Percentiles rank a stretch among this genome's conserved stretches.
Evolutionary conservation across 2,797 vertebrate species (phyloP).

Genomic region (Presbytis comata): DNA sequence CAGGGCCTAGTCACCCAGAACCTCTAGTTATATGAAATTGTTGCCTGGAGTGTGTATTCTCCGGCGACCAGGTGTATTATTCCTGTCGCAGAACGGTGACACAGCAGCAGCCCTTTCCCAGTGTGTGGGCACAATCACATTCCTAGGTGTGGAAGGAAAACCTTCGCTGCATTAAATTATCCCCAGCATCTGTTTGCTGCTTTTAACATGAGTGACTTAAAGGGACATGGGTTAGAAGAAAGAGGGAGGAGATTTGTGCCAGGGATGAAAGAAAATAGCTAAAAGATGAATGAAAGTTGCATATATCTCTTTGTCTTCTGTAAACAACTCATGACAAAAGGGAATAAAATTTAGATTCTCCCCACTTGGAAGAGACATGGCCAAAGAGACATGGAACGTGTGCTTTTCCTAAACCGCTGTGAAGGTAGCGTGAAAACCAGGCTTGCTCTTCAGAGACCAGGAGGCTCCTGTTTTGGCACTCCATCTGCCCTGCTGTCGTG

Average conservation of each 20-base stretch:
- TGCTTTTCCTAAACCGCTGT: background rate
- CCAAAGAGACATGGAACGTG: background rate
- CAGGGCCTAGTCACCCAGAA: background rate
- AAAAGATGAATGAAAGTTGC: background rate
- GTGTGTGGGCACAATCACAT: conserved; percentile 74
- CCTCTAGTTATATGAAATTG: background rate
- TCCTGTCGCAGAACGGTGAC: background rate
- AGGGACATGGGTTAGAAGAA: conserved; percentile 66
- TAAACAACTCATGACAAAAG: background rate
- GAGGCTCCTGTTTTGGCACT: background rate
- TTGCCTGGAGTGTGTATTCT: background rate
- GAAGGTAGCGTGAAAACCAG: background rate
- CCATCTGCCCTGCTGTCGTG: background rate
- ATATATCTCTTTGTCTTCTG: background rate
- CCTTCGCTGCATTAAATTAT: conserved; percentile 73
- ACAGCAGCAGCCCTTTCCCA: conserved; percentile 77
- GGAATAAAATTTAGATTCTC: background rate
- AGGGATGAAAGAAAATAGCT: background rate
- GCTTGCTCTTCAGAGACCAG: background rate
- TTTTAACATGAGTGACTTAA: conserved; percentile 74
- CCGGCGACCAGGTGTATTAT: background rate
- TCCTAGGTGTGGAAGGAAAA: conserved; percentile 75
- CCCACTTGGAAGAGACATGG: background rate
- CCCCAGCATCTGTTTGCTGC: conserved; percentile 73
- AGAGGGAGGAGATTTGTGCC: background rate